Conservation (phyloP, 2,113 vertebrate species). For the Dunckerocampus dactyliophorus region DNA sequence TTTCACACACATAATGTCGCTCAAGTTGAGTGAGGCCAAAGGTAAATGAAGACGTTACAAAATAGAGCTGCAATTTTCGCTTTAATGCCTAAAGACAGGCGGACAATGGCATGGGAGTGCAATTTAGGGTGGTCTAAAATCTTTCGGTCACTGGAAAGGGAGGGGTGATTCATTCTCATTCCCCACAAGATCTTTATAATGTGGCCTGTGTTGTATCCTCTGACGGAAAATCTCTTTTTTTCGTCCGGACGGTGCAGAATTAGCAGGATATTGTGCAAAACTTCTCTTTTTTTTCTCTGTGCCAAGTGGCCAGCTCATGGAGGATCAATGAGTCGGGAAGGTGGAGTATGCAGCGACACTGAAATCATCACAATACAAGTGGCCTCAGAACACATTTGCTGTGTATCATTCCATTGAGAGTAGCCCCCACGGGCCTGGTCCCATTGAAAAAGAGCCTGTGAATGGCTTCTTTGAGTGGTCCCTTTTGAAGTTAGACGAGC, state of each 20-base stretch:
- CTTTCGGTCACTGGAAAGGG: constrained; percentile 24
- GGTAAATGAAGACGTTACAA: constrained; percentile 27
- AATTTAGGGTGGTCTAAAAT: too few relatives aligned
- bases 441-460: constrained; percentile 33
- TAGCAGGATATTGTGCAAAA: constrained; percentile 40
- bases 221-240: constrained; percentile 1
- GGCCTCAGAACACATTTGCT: constrained; percentile 36
- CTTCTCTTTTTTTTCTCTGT: constrained; percentile 28
- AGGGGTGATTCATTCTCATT: constrained; percentile 50
- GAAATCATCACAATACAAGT: constrained; percentile 46
- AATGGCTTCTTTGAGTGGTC: constrained; percentile 56
- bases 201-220: constrained; percentile 41
- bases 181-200: constrained; percentile 46
- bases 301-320: constrained; percentile 34
- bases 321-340: constrained; percentile 3
- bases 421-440: constrained; percentile 21
- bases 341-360: constrained; percentile 25
- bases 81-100: constrained; percentile 53
- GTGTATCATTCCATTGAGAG: constrained; percentile 37
- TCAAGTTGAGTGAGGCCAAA: constrained; percentile 4
- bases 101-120: constrained; percentile 21
- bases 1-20: constrained; percentile 35
- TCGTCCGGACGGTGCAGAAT: constrained; percentile 18
- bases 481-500: constrained; percentile 53
- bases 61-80: constrained; percentile 34